Evolutionary conservation across 2,113 vertebrate species (phyloP).

Genomic region (Ursus arctos): DNA sequence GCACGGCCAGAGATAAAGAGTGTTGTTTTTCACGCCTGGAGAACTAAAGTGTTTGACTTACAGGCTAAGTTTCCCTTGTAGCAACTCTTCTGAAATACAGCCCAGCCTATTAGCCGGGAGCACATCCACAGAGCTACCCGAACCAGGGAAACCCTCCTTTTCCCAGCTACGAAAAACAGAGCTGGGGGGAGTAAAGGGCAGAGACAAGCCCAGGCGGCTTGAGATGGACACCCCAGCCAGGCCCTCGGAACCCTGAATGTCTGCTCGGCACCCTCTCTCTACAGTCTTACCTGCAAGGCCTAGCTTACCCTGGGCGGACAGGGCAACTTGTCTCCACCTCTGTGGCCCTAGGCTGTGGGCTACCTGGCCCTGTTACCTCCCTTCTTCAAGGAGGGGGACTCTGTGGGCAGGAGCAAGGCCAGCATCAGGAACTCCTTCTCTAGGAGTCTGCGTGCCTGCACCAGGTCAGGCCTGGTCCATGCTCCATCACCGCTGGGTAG

Average conservation of each 20-base stretch:
- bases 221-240: no score
- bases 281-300: neutral
- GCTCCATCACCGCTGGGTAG: neutral
- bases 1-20: slow-evolving; percentile 65
- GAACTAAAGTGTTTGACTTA: slow-evolving; percentile 77
- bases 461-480: neutral
- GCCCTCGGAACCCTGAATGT: neutral
- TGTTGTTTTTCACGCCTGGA: slow-evolving; percentile 73
- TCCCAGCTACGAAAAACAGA: neutral
- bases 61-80: slow-evolving; percentile 65
- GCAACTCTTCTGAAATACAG: slow-evolving; percentile 77
- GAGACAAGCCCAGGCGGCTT: neutral
- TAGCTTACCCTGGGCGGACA: neutral
- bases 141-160: neutral
- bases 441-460: neutral
- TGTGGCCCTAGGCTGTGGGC: neutral
- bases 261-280: neutral
- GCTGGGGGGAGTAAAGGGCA: neutral
- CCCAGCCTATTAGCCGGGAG: slow-evolving; percentile 53
- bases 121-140: neutral
- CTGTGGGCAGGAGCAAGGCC: neutral
- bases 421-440: neutral
- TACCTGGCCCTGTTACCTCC: no score
- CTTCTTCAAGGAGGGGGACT: neutral
- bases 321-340: neutral